These are phyloP conservation scores for Drosophila dives DNA, from an alignment of 2,888 invertebrate species.

Conservation along the genomic window DNA sequence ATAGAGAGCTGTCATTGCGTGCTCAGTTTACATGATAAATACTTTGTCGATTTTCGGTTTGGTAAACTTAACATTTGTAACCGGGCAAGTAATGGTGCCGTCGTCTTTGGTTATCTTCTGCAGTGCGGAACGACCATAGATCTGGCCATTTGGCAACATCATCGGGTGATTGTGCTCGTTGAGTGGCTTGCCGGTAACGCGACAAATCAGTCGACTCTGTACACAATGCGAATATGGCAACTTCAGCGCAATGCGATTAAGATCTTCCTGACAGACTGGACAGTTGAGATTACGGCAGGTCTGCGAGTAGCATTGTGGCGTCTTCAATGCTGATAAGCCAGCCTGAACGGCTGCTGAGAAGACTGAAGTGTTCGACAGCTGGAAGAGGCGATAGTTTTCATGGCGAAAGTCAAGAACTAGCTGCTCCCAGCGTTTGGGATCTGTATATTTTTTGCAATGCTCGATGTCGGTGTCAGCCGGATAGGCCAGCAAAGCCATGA, in stretches of 20 bases:
- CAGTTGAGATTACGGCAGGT: constrained; percentile 92
- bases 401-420: constrained; percentile 95
- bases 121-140: constrained; percentile 96
- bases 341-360: constrained; percentile 93
- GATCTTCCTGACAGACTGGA: constrained; percentile 95
- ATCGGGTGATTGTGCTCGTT: constrained; percentile 99
- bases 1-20: constrained; percentile 2
- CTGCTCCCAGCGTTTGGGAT: constrained; percentile 90
- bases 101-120: constrained; percentile 97
- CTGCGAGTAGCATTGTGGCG: constrained; percentile 93
- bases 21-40: constrained; percentile 93
- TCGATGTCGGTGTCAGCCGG: constrained; percentile 91
- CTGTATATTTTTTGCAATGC: constrained; percentile 89
- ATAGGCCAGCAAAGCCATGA: constrained; percentile 98
- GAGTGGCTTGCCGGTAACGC: constrained; percentile 94
- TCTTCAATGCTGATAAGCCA: constrained; percentile 97
- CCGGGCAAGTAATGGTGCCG: constrained; percentile 96
- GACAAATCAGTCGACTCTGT: constrained; percentile 97
- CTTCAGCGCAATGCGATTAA: constrained; percentile 93
- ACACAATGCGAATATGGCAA: constrained; percentile 98
- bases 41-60: constrained; percentile 98
- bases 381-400: constrained; percentile 97
- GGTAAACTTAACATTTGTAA: constrained; percentile 96
- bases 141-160: constrained; percentile 99
- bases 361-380: constrained; percentile 95